Evolutionary conservation across 2,797 vertebrate species (phyloP).

Genomic region (Meriones psammophilus): DNA sequence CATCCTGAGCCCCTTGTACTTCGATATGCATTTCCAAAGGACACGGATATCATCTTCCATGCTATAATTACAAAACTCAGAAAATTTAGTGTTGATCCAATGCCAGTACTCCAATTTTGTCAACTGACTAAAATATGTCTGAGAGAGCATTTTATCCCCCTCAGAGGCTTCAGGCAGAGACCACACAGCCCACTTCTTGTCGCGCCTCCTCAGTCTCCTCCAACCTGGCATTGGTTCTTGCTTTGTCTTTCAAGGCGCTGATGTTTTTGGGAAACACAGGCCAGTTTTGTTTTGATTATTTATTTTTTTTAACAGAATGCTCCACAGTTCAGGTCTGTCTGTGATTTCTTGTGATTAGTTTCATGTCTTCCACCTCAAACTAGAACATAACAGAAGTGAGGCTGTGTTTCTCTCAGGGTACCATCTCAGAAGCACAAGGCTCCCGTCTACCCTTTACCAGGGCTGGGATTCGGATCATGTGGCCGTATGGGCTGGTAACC

Average conservation of each 20-base stretch:
- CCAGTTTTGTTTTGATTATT: background rate
- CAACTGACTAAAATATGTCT: background rate
- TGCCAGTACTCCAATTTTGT: slow-evolving; percentile 38
- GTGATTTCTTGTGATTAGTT: background rate
- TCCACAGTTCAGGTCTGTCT: slow-evolving; percentile 34
- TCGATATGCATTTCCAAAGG: background rate
- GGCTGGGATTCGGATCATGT: background rate
- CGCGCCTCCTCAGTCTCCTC: background rate
- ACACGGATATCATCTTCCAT: background rate
- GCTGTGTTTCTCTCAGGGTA: background rate
- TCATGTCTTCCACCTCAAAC: background rate
- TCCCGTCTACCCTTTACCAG: background rate
- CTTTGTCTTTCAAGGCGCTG: slow-evolving; percentile 9
- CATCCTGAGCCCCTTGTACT: background rate
- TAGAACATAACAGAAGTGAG: background rate
- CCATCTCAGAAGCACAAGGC: background rate
- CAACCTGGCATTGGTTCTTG: background rate
- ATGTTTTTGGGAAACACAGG: slow-evolving; percentile 21
- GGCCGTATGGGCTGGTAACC: background rate
- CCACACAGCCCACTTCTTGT: background rate
- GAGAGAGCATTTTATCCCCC: background rate
- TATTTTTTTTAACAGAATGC: background rate
- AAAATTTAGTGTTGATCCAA: slow-evolving; percentile 30
- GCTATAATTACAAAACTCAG: background rate
- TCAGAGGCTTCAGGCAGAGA: background rate